phyloP scores from a whole-genome alignment of 1,140 invertebrate species.

The Cyrtorhinus lividipennis region DNA sequence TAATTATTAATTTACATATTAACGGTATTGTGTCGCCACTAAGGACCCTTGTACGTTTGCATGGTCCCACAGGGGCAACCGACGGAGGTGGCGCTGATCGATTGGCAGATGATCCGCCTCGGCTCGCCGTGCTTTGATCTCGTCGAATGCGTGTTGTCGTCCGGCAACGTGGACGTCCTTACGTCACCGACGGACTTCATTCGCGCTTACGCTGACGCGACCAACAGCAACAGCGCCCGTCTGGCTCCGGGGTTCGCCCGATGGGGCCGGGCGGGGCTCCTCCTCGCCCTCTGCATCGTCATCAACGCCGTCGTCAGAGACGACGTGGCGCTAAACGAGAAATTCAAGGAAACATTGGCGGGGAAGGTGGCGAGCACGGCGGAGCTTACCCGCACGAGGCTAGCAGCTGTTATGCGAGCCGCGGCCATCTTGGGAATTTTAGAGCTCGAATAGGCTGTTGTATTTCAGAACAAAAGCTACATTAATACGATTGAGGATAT shows the following conservation, averaged over 20 bases:
- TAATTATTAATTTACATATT: too few relatives aligned
- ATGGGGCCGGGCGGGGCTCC: not conserved
- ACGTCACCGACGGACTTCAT: not conserved
- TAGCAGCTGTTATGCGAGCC: too few relatives aligned
- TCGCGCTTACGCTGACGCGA: not conserved
- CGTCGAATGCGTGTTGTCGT: not conserved
- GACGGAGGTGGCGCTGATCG: not conserved
- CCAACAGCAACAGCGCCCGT: not conserved
- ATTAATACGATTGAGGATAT: too few relatives aligned
- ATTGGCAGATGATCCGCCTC: not conserved
- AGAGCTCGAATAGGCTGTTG: too few relatives aligned
- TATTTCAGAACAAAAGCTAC: too few relatives aligned
- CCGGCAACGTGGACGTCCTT: not conserved
- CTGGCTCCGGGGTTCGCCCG: not conserved
- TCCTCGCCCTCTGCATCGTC: not conserved
- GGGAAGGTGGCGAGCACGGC: too few relatives aligned
- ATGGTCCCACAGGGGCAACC: not conserved
- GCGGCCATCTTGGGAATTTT: too few relatives aligned
- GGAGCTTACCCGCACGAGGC: too few relatives aligned
- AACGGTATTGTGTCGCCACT: too few relatives aligned
- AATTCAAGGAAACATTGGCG: not conserved
- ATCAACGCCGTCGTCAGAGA: not conserved
- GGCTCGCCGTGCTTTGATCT: not conserved
- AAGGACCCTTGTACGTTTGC: too few relatives aligned
- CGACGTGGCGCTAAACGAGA: not conserved